These are phyloP conservation scores for Daubentonia madagascariensis DNA, from an alignment of 2,113 vertebrate genomes.

Conservation along the genomic window DNA sequence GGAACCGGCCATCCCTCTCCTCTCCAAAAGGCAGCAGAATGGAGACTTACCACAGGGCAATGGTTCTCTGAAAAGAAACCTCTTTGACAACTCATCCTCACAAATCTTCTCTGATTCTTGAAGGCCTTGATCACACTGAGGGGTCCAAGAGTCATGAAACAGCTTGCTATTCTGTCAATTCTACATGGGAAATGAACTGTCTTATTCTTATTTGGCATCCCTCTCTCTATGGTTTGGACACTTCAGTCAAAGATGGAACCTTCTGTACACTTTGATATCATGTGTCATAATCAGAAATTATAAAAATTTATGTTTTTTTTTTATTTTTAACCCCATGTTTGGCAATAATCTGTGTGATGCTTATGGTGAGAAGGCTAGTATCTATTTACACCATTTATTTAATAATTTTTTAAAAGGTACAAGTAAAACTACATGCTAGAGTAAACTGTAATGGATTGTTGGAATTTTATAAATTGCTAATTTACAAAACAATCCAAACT, in stretches of 20 bases:
- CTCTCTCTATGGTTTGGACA: neutral
- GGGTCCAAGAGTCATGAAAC: neutral
- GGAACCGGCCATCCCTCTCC: neutral
- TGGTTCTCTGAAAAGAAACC: neutral
- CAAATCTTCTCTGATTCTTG: neutral
- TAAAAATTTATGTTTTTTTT: neutral
- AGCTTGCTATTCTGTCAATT: neutral
- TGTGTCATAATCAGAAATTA: neutral
- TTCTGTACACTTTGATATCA: neutral
- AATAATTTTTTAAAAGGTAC: neutral
- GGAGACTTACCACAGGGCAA: neutral
- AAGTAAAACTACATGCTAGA: neutral
- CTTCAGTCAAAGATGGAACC: neutral
- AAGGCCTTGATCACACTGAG: neutral
- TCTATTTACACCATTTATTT: neutral
- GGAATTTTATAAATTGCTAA: neutral
- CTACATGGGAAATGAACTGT: neutral
- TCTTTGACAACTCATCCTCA: neutral
- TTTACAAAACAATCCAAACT: slow-evolving; percentile 3
- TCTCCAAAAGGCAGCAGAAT: neutral
- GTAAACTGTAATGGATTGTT: neutral
- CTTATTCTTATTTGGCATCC: neutral
- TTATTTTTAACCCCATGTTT: neutral
- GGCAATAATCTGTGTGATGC: neutral
- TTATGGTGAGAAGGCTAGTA: neutral